Evolutionary conservation across 92 coral and sea anemone species (phyloP).

Genomic region (Pocillopora grandis): DNA sequence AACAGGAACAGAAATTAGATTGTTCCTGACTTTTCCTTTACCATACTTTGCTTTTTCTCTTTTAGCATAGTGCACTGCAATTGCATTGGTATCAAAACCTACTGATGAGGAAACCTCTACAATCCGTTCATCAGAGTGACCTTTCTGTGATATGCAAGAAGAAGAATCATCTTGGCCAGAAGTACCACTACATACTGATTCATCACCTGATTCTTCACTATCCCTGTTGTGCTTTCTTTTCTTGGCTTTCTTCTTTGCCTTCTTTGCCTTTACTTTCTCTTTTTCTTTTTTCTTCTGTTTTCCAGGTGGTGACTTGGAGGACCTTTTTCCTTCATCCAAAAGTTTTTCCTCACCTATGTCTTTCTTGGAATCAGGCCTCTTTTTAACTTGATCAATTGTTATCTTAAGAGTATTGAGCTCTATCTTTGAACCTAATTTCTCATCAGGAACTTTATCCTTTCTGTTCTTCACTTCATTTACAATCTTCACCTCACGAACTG

Average conservation of each 20-base stretch:
- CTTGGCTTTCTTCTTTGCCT: constrained; percentile 45
- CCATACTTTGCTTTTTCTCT: background rate
- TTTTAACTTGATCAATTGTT: constrained; percentile 29
- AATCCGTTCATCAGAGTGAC: constrained; percentile 4
- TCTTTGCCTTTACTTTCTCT: constrained; percentile 63
- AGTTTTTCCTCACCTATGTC: constrained; percentile 3
- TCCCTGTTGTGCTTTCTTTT: constrained; percentile 43
- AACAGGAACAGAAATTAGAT: constrained; percentile 34
- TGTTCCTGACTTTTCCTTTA: background rate
- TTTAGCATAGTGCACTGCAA: constrained; percentile 29
- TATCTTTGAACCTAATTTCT: constrained; percentile 19
- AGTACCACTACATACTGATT: constrained; percentile 31
- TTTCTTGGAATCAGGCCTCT: background rate
- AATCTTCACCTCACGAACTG: constrained; percentile 39
- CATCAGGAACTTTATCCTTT: constrained; percentile 3
- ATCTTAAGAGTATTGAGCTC: constrained; percentile 26
- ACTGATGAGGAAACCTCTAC: constrained; percentile 22
- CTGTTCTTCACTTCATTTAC: constrained; percentile 24
- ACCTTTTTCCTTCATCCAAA: background rate
- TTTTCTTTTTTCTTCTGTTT: constrained; percentile 54
- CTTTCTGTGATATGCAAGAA: background rate
- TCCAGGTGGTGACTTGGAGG: constrained; percentile 37
- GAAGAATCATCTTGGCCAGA: constrained; percentile 34
- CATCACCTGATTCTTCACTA: constrained; percentile 40
- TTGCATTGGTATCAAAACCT: constrained; percentile 17